Conservation (phyloP, 2,113 vertebrate species). For the Anoplopoma fimbria region DNA sequence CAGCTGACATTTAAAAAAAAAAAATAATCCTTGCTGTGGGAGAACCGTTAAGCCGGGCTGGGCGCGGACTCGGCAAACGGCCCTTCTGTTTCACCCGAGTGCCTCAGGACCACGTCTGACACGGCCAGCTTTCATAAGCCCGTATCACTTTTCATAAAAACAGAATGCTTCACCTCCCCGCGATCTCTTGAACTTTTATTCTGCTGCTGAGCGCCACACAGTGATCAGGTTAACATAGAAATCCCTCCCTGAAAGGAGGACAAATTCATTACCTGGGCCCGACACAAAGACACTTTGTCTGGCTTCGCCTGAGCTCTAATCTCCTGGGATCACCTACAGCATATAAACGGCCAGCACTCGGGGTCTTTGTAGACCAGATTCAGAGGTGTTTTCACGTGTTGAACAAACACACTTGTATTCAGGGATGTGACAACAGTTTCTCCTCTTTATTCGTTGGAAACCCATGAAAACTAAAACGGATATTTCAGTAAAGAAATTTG, state of each 20-base stretch:
- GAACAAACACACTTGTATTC: constrained; percentile 25
- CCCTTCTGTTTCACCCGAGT: constrained; percentile 43
- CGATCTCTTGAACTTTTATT: constrained; percentile 76
- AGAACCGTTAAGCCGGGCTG: constrained; percentile 39
- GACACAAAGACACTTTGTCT: constrained; percentile 52
- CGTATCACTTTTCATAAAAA: constrained; percentile 77
- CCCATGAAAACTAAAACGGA: background rate
- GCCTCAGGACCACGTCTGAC: constrained; percentile 47
- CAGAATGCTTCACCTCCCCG: constrained; percentile 76
- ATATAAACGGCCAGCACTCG: background rate
- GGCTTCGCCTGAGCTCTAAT: constrained; percentile 48
- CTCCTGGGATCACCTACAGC: constrained; percentile 45
- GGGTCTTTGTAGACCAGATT: constrained; percentile 30
- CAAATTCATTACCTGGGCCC: constrained; percentile 61
- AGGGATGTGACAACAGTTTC: constrained; percentile 14
- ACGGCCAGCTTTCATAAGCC: constrained; percentile 36
- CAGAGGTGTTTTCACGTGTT: constrained; percentile 32
- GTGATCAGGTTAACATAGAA: constrained; percentile 66
- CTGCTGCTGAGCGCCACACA: constrained; percentile 30
- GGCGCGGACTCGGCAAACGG: constrained; percentile 21
- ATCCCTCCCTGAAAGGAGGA: constrained; percentile 38
- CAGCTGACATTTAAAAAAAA: constrained; percentile 78
- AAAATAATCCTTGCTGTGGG: constrained; percentile 60
- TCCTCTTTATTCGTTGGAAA: background rate
- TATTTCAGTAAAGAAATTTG: background rate